Evolutionary conservation across 2,797 vertebrate species (phyloP), one percentile per base, ranked within the genome.

Genomic region (Brotula barbata): DNA sequence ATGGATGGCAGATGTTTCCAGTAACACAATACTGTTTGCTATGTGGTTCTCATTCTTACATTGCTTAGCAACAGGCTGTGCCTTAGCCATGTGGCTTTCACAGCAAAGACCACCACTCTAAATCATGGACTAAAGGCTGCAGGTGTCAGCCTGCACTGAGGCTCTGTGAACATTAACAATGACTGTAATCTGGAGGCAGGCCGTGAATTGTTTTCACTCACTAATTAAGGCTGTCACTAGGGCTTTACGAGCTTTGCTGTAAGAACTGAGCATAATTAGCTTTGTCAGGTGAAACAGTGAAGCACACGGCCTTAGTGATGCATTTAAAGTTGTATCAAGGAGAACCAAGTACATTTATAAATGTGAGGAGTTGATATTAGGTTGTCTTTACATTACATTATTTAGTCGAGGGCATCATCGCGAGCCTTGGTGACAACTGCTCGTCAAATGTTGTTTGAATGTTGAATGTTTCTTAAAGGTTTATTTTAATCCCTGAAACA

Each of bases 61-160:
- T 82, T n/a, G 68, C 87, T 78, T 83, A 89, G 82, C 82, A 86
- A 88, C 84, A 82, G 83, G 71, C 76, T 3, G 7, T 37, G 66
- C 45, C 77, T 74, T 37, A 66, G 75, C 68, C 75, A 68, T 66
- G 75, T 71, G 70, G 2, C 47, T 15, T n/a, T 31, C 34, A 53
- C 33, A 33, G 33, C 41, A 17, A 39, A 69, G 73, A 69, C 69
- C 75, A 61, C 48, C 33, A 51, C 73, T 72, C 58, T 76, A 64
- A 81, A 82, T 77, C 59, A 62, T 3, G 6, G 66, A 58, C 46
- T 56, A 64, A 62, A 40, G 64, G 70, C 63, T 73, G 60, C 64
- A 83, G 69, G 74, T 84, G 80, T 82, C 75, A 54, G 56, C 64
- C 71, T 47, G 31, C 66, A 55, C 50, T 11, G 49, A 58, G 47